phyloP scores from a whole-genome alignment of 1,140 invertebrate genomes.

The Drosophila nasuta region DNA sequence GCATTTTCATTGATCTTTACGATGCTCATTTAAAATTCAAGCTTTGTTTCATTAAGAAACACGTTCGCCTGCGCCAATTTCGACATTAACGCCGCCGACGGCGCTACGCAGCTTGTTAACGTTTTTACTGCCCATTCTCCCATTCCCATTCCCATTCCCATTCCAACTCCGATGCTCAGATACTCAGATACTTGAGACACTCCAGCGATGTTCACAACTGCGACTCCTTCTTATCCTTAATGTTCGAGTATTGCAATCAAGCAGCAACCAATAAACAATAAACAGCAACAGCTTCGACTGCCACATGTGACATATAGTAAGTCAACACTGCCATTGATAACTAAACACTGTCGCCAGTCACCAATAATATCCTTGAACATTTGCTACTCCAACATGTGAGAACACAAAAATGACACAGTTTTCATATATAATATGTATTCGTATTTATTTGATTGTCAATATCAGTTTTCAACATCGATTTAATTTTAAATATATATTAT shows the following conservation, averaged over 20 bases:
- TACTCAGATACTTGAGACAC: too few relatives aligned
- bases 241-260: slow-evolving; percentile 30
- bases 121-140: slow-evolving; percentile 69
- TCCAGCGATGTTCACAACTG: neutral
- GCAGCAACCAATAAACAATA: slow-evolving; percentile 20
- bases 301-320: slow-evolving; percentile 20
- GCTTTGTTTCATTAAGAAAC: slow-evolving; percentile 83
- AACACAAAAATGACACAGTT: too few relatives aligned
- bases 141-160: slow-evolving; percentile 18
- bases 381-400: too few relatives aligned
- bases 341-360: neutral
- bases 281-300: slow-evolving; percentile 8
- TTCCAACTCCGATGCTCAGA: neutral
- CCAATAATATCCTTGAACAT: too few relatives aligned
- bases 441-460: too few relatives aligned
- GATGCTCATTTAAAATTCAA: slow-evolving; percentile 82
- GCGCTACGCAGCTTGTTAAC: slow-evolving; percentile 80
- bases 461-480: too few relatives aligned
- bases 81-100: slow-evolving; percentile 80
- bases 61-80: slow-evolving; percentile 79
- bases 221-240: slow-evolving; percentile 18
- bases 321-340: slow-evolving; percentile 34
- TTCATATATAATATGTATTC: too few relatives aligned
- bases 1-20: slow-evolving; percentile 83
- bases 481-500: too few relatives aligned